Conservation (phyloP, 2,113 vertebrate genomes). For the Charina bottae region DNA sequence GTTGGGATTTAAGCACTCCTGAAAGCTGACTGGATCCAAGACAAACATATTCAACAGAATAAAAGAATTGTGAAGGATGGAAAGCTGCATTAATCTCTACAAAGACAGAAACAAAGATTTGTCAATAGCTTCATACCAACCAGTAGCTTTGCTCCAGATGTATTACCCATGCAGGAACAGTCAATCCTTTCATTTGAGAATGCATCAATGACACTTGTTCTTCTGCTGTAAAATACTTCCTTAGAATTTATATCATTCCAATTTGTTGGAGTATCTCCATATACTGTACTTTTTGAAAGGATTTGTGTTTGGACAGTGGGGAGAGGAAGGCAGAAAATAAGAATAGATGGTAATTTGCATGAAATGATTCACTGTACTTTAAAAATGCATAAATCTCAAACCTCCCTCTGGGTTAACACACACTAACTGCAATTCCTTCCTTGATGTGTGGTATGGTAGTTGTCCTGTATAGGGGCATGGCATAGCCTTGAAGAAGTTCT, state of each 20-base stretch:
- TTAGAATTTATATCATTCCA: too few species aligned
- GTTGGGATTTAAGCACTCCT: neutral
- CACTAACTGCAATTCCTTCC: neutral
- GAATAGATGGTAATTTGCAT: neutral
- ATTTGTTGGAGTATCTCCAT: neutral
- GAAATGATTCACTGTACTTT: neutral
- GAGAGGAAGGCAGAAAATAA: neutral
- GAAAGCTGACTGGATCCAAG: neutral
- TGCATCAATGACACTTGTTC: neutral
- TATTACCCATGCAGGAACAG: neutral
- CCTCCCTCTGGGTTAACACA: neutral
- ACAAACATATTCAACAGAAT: neutral
- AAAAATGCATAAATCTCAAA: neutral
- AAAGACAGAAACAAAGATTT: slow-evolving; percentile 10
- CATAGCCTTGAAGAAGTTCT: neutral
- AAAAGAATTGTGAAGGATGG: neutral
- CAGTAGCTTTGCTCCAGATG: neutral
- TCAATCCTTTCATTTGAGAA: neutral
- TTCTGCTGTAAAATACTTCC: neutral
- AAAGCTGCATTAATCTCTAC: neutral
- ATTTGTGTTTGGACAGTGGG: neutral
- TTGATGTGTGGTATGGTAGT: neutral
- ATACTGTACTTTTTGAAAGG: neutral
- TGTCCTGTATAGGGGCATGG: neutral
- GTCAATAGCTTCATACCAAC: neutral